Evolutionary conservation across 2,797 vertebrate species (phyloP).

Genomic region (Cyprinodon diabolis): DNA sequence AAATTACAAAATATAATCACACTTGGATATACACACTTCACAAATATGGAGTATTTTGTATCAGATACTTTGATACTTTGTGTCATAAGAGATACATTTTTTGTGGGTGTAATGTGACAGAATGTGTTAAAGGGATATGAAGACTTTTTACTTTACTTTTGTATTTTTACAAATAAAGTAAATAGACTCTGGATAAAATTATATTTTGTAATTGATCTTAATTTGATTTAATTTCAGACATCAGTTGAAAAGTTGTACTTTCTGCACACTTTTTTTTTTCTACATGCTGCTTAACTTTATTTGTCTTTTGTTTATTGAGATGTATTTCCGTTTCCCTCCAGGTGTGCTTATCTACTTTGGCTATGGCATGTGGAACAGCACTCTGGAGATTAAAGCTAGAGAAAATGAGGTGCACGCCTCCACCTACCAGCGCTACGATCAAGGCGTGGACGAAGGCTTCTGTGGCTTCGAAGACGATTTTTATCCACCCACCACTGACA

Average conservation of each 20-base stretch:
- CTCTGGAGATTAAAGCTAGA: constrained; percentile 91
- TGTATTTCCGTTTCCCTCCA: constrained; percentile 48
- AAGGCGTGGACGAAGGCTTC: constrained; percentile 93
- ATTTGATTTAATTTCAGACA: neutral
- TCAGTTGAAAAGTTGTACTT: neutral
- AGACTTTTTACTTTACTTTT: neutral
- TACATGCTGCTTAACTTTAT: neutral
- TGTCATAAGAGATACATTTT: neutral
- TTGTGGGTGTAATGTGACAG: neutral
- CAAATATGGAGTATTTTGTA: neutral
- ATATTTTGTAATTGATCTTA: neutral
- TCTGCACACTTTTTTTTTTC: neutral
- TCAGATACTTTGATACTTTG: neutral
- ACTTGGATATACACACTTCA: neutral
- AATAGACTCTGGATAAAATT: neutral
- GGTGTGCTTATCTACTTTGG: constrained; percentile 98
- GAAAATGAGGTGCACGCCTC: constrained; percentile 94
- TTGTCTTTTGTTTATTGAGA: neutral
- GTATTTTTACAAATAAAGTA: neutral
- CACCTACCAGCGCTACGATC: constrained; percentile 95
- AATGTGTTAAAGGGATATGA: neutral
- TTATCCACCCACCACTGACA: constrained; percentile 74
- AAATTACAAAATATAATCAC: too few species aligned
- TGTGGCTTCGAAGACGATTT: constrained; percentile 87
- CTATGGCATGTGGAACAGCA: constrained; percentile 98